Conservation (phyloP, 1,140 invertebrate genomes). For the Drosophila ogumai region DNA sequence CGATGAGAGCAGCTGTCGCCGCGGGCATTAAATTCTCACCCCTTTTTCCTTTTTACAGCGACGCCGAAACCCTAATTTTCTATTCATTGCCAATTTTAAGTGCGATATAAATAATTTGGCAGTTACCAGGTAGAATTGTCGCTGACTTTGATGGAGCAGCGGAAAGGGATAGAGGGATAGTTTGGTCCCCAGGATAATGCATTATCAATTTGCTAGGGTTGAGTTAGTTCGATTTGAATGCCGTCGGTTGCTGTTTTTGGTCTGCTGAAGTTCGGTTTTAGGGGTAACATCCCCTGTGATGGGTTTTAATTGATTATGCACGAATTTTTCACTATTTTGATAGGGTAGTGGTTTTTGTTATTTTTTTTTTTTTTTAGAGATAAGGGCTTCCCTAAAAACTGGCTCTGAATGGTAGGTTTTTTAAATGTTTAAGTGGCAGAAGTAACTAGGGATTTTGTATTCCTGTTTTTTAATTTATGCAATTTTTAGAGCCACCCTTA, state of each 20-base stretch:
- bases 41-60: constrained; percentile 42
- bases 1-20: constrained; percentile 71
- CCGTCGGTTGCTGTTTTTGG: constrained; percentile 26
- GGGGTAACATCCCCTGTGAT: constrained; percentile 37
- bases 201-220: constrained; percentile 78
- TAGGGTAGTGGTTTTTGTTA: constrained; percentile 54
- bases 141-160: constrained; percentile 74
- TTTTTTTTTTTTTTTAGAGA: constrained; percentile 8
- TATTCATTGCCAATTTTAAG: constrained; percentile 82
- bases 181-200: constrained; percentile 53
- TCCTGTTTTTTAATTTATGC: constrained; percentile 40
- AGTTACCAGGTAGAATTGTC: constrained; percentile 63
- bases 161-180: constrained; percentile 24
- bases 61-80: constrained; percentile 55
- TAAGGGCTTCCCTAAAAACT: constrained; percentile 28
- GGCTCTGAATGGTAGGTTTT: constrained; percentile 15
- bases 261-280: constrained; percentile 12
- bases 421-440: constrained; percentile 39
- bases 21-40: constrained; percentile 54
- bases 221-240: constrained; percentile 70
- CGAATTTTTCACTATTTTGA: constrained; percentile 58
- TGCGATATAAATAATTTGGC: constrained; percentile 82
- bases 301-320: constrained; percentile 76
- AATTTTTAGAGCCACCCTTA: neutral
- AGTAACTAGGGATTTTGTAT: constrained; percentile 19